Evolutionary conservation across 2,888 invertebrate species (phyloP).

Genomic region (Cheilosia grossa): DNA sequence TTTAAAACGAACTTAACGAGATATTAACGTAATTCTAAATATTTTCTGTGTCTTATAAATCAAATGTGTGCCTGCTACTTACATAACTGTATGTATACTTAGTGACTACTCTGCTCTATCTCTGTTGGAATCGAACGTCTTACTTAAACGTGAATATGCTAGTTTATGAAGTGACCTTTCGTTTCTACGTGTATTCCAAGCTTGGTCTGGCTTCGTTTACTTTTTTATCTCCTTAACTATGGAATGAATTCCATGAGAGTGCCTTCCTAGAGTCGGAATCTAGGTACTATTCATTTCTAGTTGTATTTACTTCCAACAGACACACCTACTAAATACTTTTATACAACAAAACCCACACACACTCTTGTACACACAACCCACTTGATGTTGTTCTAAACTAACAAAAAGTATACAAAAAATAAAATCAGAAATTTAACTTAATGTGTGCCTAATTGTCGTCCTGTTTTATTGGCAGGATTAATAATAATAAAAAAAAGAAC

Average conservation of each 20-base stretch:
- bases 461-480: conserved; percentile 64
- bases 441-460: conserved; percentile 62
- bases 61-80: conserved; percentile 71
- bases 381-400: conserved; percentile 46
- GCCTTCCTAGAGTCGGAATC: not conserved
- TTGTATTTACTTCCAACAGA: conserved; percentile 22
- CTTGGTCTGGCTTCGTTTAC: not conserved
- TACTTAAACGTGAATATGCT: not conserved
- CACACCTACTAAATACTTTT: not conserved
- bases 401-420: conserved; percentile 17
- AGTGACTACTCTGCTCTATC: conserved; percentile 2
- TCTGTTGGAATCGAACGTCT: conserved; percentile 19
- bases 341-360: conserved; percentile 7
- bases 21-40: conserved; percentile 57
- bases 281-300: too few species aligned
- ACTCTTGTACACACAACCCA: conserved; percentile 9
- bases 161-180: not conserved
- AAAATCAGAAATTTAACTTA: conserved; percentile 32
- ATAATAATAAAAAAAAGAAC: conserved; percentile 17
- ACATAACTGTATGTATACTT: conserved; percentile 58
- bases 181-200: not conserved
- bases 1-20: conserved; percentile 57
- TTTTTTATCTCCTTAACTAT: not conserved
- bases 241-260: not conserved
- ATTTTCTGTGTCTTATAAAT: conserved; percentile 63